Conservation (phyloP, 2,797 vertebrate genomes). For the Lacerta bilineata region DNA sequence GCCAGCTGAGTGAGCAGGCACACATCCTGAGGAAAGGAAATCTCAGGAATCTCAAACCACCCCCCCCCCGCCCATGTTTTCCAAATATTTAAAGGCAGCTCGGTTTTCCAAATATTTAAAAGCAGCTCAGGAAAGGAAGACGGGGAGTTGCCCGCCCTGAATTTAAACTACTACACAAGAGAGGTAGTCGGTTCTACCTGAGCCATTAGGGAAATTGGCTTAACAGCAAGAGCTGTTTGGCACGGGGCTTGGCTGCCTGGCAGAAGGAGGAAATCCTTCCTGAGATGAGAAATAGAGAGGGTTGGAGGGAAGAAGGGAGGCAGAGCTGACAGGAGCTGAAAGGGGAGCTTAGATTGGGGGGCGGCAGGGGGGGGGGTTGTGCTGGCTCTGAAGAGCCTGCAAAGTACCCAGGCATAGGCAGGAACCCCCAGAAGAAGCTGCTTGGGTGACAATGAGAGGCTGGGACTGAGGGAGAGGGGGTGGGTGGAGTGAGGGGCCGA, state of each 20-base stretch:
- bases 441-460: slow-evolving; percentile 3
- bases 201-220: neutral
- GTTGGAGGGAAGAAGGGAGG: too few relatives aligned
- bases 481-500: neutral
- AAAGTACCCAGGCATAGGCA: neutral
- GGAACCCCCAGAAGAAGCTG: neutral
- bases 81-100: neutral
- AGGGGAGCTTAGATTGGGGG: neutral
- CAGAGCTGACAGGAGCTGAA: too few relatives aligned
- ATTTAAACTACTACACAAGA: too few relatives aligned
- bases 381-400: neutral
- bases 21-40: neutral
- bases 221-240: neutral
- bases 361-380: too few relatives aligned
- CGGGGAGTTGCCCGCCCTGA: too few relatives aligned
- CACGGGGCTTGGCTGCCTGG: neutral
- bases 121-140: neutral
- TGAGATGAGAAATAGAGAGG: too few relatives aligned
- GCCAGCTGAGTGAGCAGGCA: neutral
- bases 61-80: too few relatives aligned
- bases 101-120: neutral
- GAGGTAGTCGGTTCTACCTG: neutral
- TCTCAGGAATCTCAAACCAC: too few relatives aligned
- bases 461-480: rapidly evolving
- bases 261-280: neutral